These are phyloP conservation scores for Odontomyia ornata DNA, from an alignment of 2,888 invertebrate species.

Conservation along the genomic window DNA sequence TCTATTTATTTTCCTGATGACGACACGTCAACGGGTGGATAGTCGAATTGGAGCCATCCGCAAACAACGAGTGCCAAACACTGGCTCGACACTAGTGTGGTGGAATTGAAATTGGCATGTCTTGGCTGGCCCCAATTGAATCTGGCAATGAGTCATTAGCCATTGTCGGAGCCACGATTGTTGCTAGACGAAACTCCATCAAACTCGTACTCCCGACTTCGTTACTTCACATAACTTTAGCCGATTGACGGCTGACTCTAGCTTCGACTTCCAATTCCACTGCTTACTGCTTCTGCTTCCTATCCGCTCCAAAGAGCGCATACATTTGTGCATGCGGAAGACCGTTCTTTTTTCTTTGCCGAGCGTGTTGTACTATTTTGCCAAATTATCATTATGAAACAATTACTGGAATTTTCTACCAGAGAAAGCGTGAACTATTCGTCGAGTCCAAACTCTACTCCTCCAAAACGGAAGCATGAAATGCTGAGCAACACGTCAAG, in stretches of 20 bases:
- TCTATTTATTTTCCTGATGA: slow-evolving; percentile 18
- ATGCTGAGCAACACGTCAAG: background rate
- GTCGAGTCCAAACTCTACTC: background rate
- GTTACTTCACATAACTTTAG: background rate
- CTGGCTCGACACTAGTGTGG: background rate
- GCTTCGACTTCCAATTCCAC: too few relatives aligned
- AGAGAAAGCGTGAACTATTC: background rate
- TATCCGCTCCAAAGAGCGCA: background rate
- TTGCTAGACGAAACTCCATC: background rate
- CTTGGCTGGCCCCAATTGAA: slow-evolving; percentile 24
- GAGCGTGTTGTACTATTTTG: background rate
- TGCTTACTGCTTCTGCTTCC: background rate
- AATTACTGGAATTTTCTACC: too few relatives aligned
- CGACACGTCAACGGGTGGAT: slow-evolving; percentile 29
- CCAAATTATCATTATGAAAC: background rate
- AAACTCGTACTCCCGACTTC: background rate
- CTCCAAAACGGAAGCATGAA: background rate
- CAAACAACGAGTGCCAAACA: background rate
- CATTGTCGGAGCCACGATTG: background rate
- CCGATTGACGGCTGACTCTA: too few relatives aligned
- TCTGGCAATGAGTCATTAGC: slow-evolving; percentile 18
- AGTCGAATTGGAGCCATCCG: slow-evolving; percentile 20
- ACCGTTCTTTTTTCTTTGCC: background rate
- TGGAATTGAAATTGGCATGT: background rate
- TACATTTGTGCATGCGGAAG: slow-evolving; percentile 4